Evolutionary conservation across 1,140 invertebrate species (phyloP), one percentile per base, ranked within the genome.

Genomic region (Zaprionus ghesquierei): DNA sequence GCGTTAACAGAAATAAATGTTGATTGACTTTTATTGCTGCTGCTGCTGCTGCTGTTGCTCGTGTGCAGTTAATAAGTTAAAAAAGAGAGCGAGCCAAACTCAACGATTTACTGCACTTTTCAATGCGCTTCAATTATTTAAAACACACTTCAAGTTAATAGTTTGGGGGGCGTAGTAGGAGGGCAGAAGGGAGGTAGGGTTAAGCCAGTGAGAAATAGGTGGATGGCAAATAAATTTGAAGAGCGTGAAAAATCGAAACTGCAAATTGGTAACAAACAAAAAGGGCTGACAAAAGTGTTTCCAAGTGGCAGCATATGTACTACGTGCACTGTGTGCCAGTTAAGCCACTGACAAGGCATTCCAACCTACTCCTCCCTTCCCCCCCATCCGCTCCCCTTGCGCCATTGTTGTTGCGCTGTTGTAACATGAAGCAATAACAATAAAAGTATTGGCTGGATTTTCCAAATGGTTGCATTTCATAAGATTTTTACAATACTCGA

Each of bases 371-470:
- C n/a, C 23, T 22, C 2, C 4, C 33, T n/a, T 12, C 5, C 31
- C 54, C 29, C 22, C 22, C 1, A 3, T 31, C 2, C 22, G 2
- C 41, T 46, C 15, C 5, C 58, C 50, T 44, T 53, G 22, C 27
- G 51, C 29, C 35, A 51, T 66, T 58, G 55, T 44, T 75, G 56
- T 55, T 75, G 75, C 33, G 23, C 27, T 53, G 70, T 46, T 55
- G 70, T 46, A 70, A 89, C 77, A 85, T 77, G 60, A 84, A 89
- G 87, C 84, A 85, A 89, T 89, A 89, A 78, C 80, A 84, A 76
- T 89, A 89, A 90, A 90, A 82, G 81, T 86, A 90, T 90, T 76
- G 86, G 78, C 86, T 77, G 87, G 87, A 90, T 90, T 90, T 90
- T 90, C 86, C 86, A 65, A 90, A 69, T 75, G 87, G 87, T 77